Base-by-base conservation (phyloP, 2,113 vertebrate genomes). In the Potamarius usumacintae region DNA sequence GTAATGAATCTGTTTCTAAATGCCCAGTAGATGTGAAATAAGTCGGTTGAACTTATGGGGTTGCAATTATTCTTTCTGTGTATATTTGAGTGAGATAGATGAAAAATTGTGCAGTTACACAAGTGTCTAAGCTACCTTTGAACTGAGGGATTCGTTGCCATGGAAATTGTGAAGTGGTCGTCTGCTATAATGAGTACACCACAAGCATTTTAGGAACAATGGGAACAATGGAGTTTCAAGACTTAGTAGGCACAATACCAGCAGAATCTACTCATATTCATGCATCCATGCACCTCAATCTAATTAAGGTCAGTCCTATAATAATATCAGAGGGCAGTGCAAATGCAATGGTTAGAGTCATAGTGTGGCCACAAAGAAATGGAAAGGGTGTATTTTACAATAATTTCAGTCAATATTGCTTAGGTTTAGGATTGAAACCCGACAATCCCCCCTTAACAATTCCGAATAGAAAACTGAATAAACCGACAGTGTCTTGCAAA, bases 71-170 rank as follows among this genome's bases (percentile, higher is more conserved):
- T 69, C 12, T 58, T 17, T 71, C 30, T 86, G 77, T 86, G 60
- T 48, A 52, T 25, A 55, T 80, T 55, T 17, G 1, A 62, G 20
- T 85, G 57, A 50, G 57, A 62, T 7, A 48, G 55, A 60, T 85
- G n/a, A 58, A 72, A 58, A 57, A 69, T n/a, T 82, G 30, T 83
- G 72, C 81, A 53, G 27, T 84, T 79, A 87, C 62, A 90, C 79
- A 83, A 60, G 81, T 87, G 53, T 57, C 76, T 80, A 81, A 85
- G 53, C 58, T 89, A 89, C 82, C 77, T 79, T 85, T 90, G 83
- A 89, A 79, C 85, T 78, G 78, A 85, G 83, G 62, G 72, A 85
- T 82, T 77, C 85, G 85, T 90, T 90, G 88, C 87, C 85, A 90
- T 85, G 85, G 85, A 83, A 89, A 89, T 88, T 50, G 34, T 60